Conservation (phyloP, 23 tunicate species). For the Phallusia fumigata region DNA sequence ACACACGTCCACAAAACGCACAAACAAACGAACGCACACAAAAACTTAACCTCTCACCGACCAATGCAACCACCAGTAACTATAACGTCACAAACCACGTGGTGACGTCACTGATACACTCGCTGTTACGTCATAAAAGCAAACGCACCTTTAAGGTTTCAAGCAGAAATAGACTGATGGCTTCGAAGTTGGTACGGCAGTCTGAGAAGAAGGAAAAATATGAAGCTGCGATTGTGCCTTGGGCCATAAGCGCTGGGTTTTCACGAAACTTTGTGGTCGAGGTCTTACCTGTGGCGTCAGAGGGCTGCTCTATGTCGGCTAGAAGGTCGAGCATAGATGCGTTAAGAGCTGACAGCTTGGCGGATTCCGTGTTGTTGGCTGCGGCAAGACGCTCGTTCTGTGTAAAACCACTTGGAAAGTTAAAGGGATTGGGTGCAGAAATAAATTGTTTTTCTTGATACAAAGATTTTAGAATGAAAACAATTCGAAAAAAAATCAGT, state of each 20-base stretch:
- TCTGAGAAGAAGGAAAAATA: neutral
- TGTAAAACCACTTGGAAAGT: neutral
- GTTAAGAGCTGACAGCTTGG: neutral
- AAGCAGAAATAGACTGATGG: neutral
- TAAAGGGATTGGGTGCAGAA: too few species aligned
- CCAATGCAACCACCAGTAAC: neutral
- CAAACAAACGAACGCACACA: neutral
- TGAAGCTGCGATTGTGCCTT: neutral
- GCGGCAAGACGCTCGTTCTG: neutral
- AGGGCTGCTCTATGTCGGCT: neutral
- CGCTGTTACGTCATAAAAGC: neutral
- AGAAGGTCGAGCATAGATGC: neutral
- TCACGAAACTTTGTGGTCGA: neutral
- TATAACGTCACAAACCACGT: neutral
- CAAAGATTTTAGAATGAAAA: too few species aligned
- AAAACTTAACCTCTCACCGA: neutral
- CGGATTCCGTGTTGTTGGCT: neutral
- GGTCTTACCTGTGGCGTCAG: too few species aligned
- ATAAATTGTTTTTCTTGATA: too few species aligned
- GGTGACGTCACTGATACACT: neutral
- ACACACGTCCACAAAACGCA: neutral
- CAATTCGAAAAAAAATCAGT: too few species aligned
- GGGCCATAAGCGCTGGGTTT: neutral
- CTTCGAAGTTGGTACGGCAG: neutral
- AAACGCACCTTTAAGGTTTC: neutral